These are phyloP conservation scores for Bungarus multicinctus DNA, from an alignment of 2,113 vertebrate species.

Conservation along the genomic window DNA sequence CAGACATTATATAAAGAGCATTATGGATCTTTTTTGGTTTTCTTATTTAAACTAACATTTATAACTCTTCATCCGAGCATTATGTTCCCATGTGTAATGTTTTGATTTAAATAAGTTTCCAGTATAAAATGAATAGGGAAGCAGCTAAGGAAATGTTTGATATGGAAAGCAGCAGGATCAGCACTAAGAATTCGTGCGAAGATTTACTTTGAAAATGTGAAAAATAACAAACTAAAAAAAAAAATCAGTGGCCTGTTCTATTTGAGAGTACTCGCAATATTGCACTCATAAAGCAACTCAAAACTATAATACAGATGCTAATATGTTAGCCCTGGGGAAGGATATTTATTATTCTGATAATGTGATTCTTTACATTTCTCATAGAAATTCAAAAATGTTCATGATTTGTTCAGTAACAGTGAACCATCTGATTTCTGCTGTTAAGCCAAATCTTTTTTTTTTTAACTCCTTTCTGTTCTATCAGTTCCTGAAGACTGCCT, in stretches of 20 bases:
- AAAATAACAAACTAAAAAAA: conserved; percentile 43
- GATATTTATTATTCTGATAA: not conserved
- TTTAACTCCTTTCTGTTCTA: not conserved
- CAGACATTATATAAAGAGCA: not conserved
- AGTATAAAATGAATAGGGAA: conserved; percentile 34
- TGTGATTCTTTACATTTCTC: not conserved
- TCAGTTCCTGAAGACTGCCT: not conserved
- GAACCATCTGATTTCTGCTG: not conserved
- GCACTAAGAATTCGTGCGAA: conserved; percentile 21
- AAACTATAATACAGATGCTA: not conserved
- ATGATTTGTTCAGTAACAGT: not conserved
- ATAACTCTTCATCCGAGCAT: conserved; percentile 7
- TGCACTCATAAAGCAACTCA: not conserved
- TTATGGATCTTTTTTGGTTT: not conserved
- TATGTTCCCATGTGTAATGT: not conserved
- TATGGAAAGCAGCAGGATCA: conserved; percentile 28
- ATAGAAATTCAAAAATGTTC: not conserved
- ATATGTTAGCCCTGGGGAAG: not conserved
- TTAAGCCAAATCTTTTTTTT: not conserved
- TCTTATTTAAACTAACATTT: not conserved
- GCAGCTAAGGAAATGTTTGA: conserved; percentile 17
- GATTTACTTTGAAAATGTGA: conserved; percentile 35
- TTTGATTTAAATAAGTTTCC: conserved; percentile 35
- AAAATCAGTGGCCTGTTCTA: not conserved
- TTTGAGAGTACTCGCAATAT: not conserved